Evolutionary conservation across 2,888 invertebrate genomes (phyloP).

Genomic region (Apamea crenata): DNA sequence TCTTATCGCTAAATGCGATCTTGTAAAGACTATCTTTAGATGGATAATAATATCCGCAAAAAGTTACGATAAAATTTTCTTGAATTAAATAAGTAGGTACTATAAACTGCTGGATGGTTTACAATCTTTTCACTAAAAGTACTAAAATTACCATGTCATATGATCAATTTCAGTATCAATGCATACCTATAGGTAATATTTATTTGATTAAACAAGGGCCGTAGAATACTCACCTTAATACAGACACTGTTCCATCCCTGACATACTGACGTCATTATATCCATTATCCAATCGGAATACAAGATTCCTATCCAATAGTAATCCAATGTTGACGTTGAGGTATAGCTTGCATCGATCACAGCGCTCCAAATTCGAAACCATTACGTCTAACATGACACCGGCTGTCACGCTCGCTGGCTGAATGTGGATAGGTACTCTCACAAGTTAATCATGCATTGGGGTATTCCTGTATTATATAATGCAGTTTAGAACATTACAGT

Average conservation of each 20-base stretch:
- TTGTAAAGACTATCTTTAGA: too few species aligned
- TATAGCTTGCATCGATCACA: conserved; percentile 47
- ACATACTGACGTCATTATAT: conserved; percentile 18
- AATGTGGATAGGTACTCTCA: conserved; percentile 4
- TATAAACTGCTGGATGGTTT: too few species aligned
- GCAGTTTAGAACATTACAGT: not conserved
- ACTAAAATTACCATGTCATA: not conserved
- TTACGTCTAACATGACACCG: conserved; percentile 58
- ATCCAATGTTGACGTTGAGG: conserved; percentile 40
- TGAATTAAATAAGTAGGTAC: too few species aligned
- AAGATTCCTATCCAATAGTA: conserved; percentile 39
- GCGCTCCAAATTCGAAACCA: conserved; percentile 37
- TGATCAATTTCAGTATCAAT: not conserved
- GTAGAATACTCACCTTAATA: not conserved
- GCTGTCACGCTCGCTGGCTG: conserved; percentile 29
- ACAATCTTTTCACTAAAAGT: not conserved
- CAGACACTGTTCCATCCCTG: not conserved
- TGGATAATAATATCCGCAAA: too few species aligned
- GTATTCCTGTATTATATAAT: not conserved
- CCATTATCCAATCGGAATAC: conserved; percentile 23
- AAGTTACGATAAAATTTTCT: not conserved
- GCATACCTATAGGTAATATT: too few species aligned
- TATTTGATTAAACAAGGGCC: not conserved
- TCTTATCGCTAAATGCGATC: too few species aligned
- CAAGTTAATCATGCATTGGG: conserved; percentile 23